Conservation (phyloP, 2,888 invertebrate species). For the Exephanes ischioxanthus region DNA sequence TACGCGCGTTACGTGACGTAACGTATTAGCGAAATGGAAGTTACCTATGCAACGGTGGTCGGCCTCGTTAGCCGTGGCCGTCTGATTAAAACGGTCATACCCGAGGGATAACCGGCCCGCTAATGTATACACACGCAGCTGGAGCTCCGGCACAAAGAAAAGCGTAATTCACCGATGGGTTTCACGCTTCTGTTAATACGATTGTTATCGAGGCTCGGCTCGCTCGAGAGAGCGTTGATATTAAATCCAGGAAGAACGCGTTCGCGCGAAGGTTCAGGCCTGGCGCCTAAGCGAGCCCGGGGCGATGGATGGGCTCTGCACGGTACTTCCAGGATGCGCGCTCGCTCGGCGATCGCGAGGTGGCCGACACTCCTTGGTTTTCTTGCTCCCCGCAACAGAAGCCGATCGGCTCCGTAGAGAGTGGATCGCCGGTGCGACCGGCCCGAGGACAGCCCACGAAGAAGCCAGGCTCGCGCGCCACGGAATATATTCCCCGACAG, state of each 20-base stretch:
- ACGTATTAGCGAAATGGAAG: constrained; percentile 43
- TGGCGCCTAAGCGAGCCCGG: constrained; percentile 62
- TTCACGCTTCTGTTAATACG: constrained; percentile 73
- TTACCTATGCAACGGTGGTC: constrained; percentile 20
- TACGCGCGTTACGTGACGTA: constrained; percentile 36
- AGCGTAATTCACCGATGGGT: constrained; percentile 54
- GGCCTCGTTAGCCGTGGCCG: constrained; percentile 57
- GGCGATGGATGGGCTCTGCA: constrained; percentile 31
- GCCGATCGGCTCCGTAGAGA: constrained; percentile 32
- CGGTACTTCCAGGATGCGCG: constrained; percentile 53
- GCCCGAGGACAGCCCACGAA: constrained; percentile 28
- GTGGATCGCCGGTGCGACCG: constrained; percentile 36
- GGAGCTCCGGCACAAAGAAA: constrained; percentile 35
- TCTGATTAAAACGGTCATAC: constrained; percentile 62
- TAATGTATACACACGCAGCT: constrained; percentile 28
- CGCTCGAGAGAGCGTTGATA: constrained; percentile 17
- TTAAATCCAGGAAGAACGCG: constrained; percentile 64
- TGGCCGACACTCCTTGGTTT: background rate
- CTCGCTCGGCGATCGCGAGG: constrained; percentile 20
- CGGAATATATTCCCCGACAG: constrained; percentile 48
- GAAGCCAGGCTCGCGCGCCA: constrained; percentile 11
- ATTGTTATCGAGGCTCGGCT: constrained; percentile 67
- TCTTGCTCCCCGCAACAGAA: constrained; percentile 41
- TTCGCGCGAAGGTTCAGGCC: constrained; percentile 52
- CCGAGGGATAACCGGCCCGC: constrained; percentile 22